Base-by-base conservation (phyloP, 2,888 invertebrate species). In the Dolomedes plantarius region DNA sequence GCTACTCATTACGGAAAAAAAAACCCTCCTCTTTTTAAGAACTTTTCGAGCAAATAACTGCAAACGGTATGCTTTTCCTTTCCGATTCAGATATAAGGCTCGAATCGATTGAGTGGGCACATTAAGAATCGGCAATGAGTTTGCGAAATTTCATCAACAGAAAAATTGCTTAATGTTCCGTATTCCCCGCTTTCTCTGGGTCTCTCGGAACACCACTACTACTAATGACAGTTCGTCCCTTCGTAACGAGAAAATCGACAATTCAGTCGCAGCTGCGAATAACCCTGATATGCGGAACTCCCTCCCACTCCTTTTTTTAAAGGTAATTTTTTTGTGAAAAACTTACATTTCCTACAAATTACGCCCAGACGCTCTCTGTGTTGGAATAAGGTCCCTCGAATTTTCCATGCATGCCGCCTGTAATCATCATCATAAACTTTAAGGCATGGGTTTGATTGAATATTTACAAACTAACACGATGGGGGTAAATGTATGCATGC, bases 91-190 rank as follows among this genome's bases (percentile, higher is more conserved):
- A 23, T 56, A 56, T 23, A 56, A 56, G 56, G 23, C 23, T 56
- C 2, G 23, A 71, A 83, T 83, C 82, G 82, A 83, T 83, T 76
- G 62, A 16, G 80, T 39, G 27, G 64, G 62, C 73, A 29, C 82
- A 83, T 83, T 83, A 83, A 83, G 82, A 83, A 72, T 83, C 82
- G 82, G 75, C 82, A 83, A 83, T 83, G 82, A 83, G 82, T 83
- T 83, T 72, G 82, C 83, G 62, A 77, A 85, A 77, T 85, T 77
- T 85, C 77, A 85, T 77, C 77, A 77, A 67, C 46, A 85, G 83
- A 85, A 85, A 85, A 85, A 85, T 85, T 77, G 83, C 83, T 77
- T 85, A 85, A 85, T 85, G 83, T 85, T 77, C 83, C 83, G 73
- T 73, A 76, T 46, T 46, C 19, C 73, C 67, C 72, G 39, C n/a